These are phyloP conservation scores for Ochropleura plecta DNA, from an alignment of 2,888 invertebrate genomes.

Conservation along the genomic window DNA sequence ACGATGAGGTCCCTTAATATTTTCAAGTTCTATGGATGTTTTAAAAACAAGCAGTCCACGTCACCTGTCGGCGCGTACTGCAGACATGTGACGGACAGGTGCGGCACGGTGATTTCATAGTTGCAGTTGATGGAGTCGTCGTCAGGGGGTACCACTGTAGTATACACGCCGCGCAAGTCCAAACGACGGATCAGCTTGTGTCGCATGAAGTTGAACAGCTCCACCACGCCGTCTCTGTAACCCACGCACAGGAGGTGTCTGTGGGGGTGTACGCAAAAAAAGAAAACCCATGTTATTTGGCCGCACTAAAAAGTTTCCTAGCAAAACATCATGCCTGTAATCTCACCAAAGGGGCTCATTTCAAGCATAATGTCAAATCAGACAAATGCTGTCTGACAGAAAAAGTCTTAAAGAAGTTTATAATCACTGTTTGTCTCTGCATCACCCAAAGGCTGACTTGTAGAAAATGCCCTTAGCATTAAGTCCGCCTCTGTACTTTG, in stretches of 20 bases:
- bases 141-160: slow-evolving; percentile 77
- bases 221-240: slow-evolving; percentile 85
- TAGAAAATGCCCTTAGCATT: too few species aligned
- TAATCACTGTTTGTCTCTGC: too few species aligned
- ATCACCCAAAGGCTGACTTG: too few species aligned
- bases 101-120: slow-evolving; percentile 74
- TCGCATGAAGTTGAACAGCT: slow-evolving; percentile 84
- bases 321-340: not conserved
- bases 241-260: slow-evolving; percentile 88
- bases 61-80: slow-evolving; percentile 91
- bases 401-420: too few species aligned
- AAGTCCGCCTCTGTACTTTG: too few species aligned
- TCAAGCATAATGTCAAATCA: too few species aligned
- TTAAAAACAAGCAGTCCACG: not conserved
- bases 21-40: not conserved
- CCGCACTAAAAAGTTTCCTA: not conserved
- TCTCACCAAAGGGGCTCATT: not conserved
- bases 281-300: not conserved
- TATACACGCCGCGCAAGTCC: slow-evolving; percentile 78
- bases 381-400: too few species aligned
- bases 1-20: not conserved
- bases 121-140: slow-evolving; percentile 80
- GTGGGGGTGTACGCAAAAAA: not conserved
- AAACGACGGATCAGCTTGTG: slow-evolving; percentile 76
- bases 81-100: slow-evolving; percentile 82